Base-by-base conservation (phyloP, 1,140 invertebrate genomes). In the Calliphora vicina region DNA sequence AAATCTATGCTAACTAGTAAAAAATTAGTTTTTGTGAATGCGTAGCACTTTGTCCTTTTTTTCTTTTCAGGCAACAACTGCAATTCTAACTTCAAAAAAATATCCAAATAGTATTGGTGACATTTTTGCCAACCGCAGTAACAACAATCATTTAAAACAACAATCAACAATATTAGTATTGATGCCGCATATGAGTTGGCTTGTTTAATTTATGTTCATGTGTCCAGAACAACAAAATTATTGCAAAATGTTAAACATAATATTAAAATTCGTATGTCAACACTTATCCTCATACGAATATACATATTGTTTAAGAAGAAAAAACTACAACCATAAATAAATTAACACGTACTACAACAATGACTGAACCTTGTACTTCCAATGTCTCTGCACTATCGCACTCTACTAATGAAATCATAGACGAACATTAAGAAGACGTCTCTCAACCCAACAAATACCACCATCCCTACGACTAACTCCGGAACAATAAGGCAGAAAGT, bases 111-210 rank as follows among this genome's bases (percentile, higher is more conserved):
- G 92, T 84, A 88, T 93, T 71, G 86, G 85, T 80, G 84, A 90
- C 84, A 90, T 87, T 86, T 86, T 92, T 80, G 86, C 82, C 82
- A 29, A 76, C 27, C 73, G 42, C 27, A 76, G 3, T n/a, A 57
- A n/a, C 45, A 57, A 57, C 12, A 57, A n/a, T 6, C 15, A 57
- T 89, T 91, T 23, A 88, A 81, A 85, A 74, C n/a, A n/a, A n/a
- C n/a, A 85, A 83, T 81, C 88, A 91, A 50, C 95, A 97, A 86
- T 97, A n/a, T 97, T 90, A 94, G 95, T 29, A 97, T 98, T 83
- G 97, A 98, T 91, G 93, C 94, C 15, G 93, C 95, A 17, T 95
- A 96, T 90, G 97, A 98, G 92, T 91, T 97, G 85, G 94, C 96
- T 0, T 92, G 92, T 83, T 95, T 93, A 86, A 90, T 95, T 61